Evolutionary conservation across 2,797 vertebrate genomes (phyloP).

Genomic region (Cynodonichthys magdalenae): DNA sequence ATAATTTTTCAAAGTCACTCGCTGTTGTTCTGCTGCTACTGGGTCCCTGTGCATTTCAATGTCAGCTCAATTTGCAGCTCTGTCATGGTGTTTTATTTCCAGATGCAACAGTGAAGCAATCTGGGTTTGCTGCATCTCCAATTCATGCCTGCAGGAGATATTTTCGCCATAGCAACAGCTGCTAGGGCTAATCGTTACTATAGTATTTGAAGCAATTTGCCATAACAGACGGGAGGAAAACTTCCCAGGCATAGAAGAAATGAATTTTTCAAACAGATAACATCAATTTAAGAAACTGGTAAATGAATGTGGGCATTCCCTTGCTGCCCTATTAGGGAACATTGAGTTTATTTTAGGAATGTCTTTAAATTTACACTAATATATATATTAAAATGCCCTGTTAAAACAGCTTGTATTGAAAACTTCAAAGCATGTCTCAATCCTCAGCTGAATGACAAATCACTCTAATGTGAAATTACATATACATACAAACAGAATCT

Average conservation of each 20-base stretch:
- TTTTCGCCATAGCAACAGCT: conserved; percentile 19
- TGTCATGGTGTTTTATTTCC: conserved; percentile 15
- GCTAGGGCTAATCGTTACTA: conserved; percentile 15
- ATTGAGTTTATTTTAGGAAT: background rate
- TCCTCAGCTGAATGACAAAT: conserved; percentile 55
- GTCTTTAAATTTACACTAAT: conserved; percentile 20
- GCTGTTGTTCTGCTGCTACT: background rate
- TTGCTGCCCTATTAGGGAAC: conserved; percentile 1
- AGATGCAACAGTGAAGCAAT: conserved; percentile 3
- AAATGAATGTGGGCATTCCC: background rate
- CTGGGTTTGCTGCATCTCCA: conserved; percentile 10
- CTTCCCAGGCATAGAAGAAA: background rate
- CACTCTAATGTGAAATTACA: conserved; percentile 62
- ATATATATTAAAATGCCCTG: conserved; percentile 3
- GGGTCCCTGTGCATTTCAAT: background rate
- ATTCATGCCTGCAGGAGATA: conserved; percentile 20
- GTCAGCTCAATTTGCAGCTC: conserved; percentile 1
- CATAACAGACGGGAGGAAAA: conserved; percentile 7
- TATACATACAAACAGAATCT: conserved; percentile 24
- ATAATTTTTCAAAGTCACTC: conserved; percentile 5
- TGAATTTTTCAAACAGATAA: background rate
- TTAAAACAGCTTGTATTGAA: conserved; percentile 4
- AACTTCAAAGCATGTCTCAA: conserved; percentile 41
- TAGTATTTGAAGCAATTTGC: conserved; percentile 25
- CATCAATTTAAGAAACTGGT: conserved; percentile 3